A percentile compares a stretch with the other conserved stretches of the same genome.
phyloP scores from a whole-genome alignment of 2,888 invertebrate species.

The Drosophila setosimentum region DNA sequence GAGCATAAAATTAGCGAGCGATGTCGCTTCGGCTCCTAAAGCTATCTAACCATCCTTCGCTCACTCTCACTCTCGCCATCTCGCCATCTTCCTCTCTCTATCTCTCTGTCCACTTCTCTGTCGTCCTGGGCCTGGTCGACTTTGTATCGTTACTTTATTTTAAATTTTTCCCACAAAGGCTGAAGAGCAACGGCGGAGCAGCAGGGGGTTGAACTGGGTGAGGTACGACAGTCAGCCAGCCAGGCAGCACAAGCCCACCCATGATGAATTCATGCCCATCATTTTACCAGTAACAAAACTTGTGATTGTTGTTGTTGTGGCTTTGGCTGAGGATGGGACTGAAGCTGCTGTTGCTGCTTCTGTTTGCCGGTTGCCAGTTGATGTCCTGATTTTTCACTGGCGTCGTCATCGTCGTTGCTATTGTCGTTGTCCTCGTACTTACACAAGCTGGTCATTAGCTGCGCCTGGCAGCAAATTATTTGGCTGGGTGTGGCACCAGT shows the following conservation, averaged over 20 bases:
- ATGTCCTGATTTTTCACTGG: constrained; percentile 72
- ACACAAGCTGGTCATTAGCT: constrained; percentile 78
- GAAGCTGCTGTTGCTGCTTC: constrained; percentile 4
- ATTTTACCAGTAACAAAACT: constrained; percentile 76
- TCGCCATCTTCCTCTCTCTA: not conserved
- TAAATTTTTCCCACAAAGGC: constrained; percentile 61
- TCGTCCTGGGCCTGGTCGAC: constrained; percentile 33
- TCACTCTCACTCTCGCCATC: constrained; percentile 3
- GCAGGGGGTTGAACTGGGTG: constrained; percentile 2
- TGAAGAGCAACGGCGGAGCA: not conserved
- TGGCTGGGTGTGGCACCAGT: constrained; percentile 61
- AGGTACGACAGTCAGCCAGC: not conserved
- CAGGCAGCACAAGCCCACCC: constrained; percentile 38
- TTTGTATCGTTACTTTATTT: constrained; percentile 70
- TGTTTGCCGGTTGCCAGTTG: constrained; percentile 25
- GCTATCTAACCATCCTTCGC: constrained; percentile 23
- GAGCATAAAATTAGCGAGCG: constrained; percentile 79
- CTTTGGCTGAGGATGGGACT: constrained; percentile 25
- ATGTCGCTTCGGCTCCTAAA: constrained; percentile 50
- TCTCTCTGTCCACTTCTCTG: not conserved
- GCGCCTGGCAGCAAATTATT: constrained; percentile 73
- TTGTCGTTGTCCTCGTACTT: constrained; percentile 67
- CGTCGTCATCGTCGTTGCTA: constrained; percentile 31
- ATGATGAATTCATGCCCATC: constrained; percentile 79
- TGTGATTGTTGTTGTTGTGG: constrained; percentile 68